Evolutionary conservation across 1,140 invertebrate genomes (phyloP).

Genomic region (Halyomorpha halys): DNA sequence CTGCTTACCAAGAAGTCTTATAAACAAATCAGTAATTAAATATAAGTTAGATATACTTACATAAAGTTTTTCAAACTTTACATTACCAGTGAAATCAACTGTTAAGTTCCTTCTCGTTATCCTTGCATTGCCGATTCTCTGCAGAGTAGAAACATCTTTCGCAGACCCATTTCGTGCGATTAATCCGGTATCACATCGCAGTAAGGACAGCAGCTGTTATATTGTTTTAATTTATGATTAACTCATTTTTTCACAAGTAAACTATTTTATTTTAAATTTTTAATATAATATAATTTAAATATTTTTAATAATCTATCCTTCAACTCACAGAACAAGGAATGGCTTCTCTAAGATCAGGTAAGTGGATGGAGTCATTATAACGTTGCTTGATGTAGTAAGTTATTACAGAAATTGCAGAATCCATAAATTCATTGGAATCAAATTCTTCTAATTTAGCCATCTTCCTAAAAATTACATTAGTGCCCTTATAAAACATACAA

Average conservation of each 20-base stretch:
- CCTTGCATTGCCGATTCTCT: slow-evolving; percentile 16
- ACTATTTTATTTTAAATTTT: too few species aligned
- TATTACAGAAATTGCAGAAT: not conserved
- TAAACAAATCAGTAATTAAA: too few species aligned
- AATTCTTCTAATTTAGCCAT: not conserved
- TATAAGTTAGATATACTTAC: slow-evolving; percentile 10
- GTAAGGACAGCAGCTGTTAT: slow-evolving; percentile 6
- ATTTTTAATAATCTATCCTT: too few species aligned
- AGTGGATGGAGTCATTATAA: slow-evolving; percentile 21
- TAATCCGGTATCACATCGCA: slow-evolving; percentile 14
- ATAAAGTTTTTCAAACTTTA: slow-evolving; percentile 5
- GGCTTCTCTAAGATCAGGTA: slow-evolving; percentile 25
- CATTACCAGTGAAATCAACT: slow-evolving; percentile 1
- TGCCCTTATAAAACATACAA: too few species aligned
- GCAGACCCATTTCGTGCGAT: slow-evolving; percentile 16
- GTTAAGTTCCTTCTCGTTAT: slow-evolving; percentile 9
- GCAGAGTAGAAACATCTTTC: slow-evolving; percentile 10
- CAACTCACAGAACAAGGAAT: slow-evolving; percentile 21
- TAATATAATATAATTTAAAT: too few species aligned
- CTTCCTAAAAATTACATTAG: not conserved
- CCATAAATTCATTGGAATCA: not conserved
- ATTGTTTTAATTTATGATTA: too few species aligned
- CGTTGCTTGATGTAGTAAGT: not conserved
- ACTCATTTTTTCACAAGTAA: too few species aligned
- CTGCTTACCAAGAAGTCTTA: too few species aligned